These are phyloP conservation scores for Noctilio leporinus DNA, from an alignment of 2,113 vertebrate genomes.

Conservation along the genomic window DNA sequence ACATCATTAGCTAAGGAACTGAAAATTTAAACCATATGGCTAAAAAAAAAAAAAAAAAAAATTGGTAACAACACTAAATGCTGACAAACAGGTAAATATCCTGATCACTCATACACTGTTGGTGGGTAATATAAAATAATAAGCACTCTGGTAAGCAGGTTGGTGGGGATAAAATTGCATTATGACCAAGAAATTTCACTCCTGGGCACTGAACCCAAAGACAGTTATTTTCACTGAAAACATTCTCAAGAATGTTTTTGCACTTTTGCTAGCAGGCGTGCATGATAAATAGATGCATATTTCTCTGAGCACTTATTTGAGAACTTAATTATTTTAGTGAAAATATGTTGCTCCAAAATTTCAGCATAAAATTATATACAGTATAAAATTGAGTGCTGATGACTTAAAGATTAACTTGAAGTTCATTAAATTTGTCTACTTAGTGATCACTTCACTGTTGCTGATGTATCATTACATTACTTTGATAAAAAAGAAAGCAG, in stretches of 20 bases:
- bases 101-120: not conserved
- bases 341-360: not conserved
- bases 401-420: not conserved
- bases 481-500: not conserved
- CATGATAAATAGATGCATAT: not conserved
- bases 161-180: not conserved
- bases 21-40: not conserved
- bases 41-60: not conserved
- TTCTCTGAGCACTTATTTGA: not conserved
- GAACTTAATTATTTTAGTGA: not conserved
- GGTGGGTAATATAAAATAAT: not conserved
- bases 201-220: not conserved
- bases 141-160: not conserved
- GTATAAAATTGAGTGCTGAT: not conserved
- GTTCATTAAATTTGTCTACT: not conserved
- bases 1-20: not conserved
- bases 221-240: not conserved
- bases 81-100: not conserved
- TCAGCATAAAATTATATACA: not conserved
- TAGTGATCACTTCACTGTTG: not conserved
- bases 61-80: too few relatives aligned
- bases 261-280: not conserved
- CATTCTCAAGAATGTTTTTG: not conserved
- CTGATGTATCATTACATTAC: not conserved
- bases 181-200: not conserved